These are phyloP conservation scores for Tenthredo livida DNA, from an alignment of 2,888 invertebrate species.

Conservation along the genomic window DNA sequence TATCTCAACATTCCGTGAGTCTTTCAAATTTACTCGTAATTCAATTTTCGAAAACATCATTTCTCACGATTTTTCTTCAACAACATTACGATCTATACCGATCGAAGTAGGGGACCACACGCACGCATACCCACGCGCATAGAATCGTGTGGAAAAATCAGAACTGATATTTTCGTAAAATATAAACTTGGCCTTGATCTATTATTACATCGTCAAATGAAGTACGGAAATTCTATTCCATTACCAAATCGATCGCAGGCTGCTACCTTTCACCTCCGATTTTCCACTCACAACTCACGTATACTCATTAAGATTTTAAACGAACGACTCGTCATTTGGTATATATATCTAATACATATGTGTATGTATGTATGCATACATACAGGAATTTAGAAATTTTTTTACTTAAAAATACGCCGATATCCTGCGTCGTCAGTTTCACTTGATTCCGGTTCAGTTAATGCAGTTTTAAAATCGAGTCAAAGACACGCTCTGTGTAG, in stretches of 20 bases:
- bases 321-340: neutral
- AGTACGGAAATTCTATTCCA: neutral
- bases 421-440: neutral
- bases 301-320: neutral
- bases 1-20: conserved; percentile 32
- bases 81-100: neutral
- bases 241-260: neutral
- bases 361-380: neutral
- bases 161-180: neutral
- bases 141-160: neutral
- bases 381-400: neutral
- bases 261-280: conserved; percentile 15
- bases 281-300: neutral
- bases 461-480: neutral
- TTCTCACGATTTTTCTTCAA: neutral
- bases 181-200: neutral
- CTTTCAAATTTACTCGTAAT: neutral
- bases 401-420: no score
- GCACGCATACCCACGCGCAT: neutral
- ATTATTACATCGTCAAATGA: neutral
- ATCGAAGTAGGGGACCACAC: neutral
- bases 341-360: no score
- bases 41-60: neutral
- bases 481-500: conserved; percentile 17
- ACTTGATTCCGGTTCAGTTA: conserved; percentile 34